A percentile compares a stretch with the other conserved stretches of the same genome.
Conservation (phyloP, 1,140 invertebrate species). For the Phocides pigmalion region DNA sequence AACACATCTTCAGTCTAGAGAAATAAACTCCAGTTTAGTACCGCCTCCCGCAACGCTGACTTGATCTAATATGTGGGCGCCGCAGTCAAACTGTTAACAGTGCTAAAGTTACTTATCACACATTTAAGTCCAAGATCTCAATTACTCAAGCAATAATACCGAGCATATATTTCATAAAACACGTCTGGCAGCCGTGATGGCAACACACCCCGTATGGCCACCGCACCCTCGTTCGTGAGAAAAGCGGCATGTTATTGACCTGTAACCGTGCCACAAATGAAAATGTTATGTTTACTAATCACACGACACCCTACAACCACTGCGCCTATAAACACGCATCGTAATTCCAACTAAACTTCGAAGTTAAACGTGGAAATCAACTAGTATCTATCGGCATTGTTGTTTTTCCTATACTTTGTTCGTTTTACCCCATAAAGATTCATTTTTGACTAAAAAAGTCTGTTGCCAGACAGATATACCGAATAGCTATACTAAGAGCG, state of each 20-base stretch:
- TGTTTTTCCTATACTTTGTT: neutral
- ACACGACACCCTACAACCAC: slow-evolving; percentile 10
- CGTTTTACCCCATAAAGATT: neutral
- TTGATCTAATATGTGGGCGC: too few species aligned
- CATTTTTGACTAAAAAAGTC: too few species aligned
- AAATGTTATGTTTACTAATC: slow-evolving; percentile 31
- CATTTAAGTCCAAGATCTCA: neutral
- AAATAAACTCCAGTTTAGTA: too few species aligned
- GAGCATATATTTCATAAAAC: slow-evolving; percentile 26
- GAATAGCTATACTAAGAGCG: too few species aligned
- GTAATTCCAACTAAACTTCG: slow-evolving; percentile 20
- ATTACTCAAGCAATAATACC: neutral
- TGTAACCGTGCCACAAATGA: slow-evolving; percentile 35
- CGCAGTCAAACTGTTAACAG: too few species aligned
- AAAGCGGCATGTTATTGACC: slow-evolving; percentile 34
- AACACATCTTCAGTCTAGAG: too few species aligned
- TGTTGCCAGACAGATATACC: too few species aligned
- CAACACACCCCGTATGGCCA: slow-evolving; percentile 23
- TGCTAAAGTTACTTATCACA: neutral
- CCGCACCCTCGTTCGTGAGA: slow-evolving; percentile 34
- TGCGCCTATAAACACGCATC: slow-evolving; percentile 1
- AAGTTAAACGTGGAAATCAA: slow-evolving; percentile 16
- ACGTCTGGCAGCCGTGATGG: slow-evolving; percentile 9
- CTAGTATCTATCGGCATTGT: too few species aligned
- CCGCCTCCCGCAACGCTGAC: too few species aligned